Percentiles rank a stretch among this genome's conserved stretches.
These are phyloP conservation scores for Cyrtorhinus lividipennis DNA, from an alignment of 1,140 invertebrate species.

Conservation along the genomic window DNA sequence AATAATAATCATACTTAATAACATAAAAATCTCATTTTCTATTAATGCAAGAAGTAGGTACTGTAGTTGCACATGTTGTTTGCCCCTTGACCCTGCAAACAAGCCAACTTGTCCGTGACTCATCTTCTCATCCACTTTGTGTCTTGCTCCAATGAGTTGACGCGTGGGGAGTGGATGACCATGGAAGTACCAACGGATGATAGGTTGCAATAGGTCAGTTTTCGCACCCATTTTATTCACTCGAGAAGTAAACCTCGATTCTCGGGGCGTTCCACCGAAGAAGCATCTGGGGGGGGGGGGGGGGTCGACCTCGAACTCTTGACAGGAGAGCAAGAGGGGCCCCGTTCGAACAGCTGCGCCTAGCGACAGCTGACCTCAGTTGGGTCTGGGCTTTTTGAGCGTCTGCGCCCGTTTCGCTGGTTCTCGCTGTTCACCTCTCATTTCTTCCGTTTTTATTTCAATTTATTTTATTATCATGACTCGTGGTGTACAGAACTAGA, in stretches of 20 bases:
- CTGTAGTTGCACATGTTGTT: too few relatives aligned
- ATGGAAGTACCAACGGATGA: neutral
- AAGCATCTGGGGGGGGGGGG: neutral
- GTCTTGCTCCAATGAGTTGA: too few relatives aligned
- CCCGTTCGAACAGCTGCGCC: neutral
- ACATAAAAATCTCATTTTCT: too few relatives aligned
- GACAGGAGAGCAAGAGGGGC: too few relatives aligned
- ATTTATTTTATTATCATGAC: neutral
- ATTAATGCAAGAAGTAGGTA: too few relatives aligned
- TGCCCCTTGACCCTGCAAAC: too few relatives aligned
- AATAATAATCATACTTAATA: too few relatives aligned
- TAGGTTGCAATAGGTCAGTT: neutral
- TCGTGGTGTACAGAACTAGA: too few relatives aligned
- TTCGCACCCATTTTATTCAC: neutral
- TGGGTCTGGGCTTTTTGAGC: neutral
- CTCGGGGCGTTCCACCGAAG: neutral
- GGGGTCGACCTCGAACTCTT: neutral
- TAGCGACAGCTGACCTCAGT: constrained; percentile 9
- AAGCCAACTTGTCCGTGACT: too few relatives aligned
- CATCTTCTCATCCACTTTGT: too few relatives aligned
- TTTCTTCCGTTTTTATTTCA: neutral
- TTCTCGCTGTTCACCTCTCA: neutral
- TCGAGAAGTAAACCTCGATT: neutral
- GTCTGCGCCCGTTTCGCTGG: neutral
- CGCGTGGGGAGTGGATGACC: too few relatives aligned